Conservation (phyloP, 2,113 vertebrate species). For the Mobula birostris region DNA sequence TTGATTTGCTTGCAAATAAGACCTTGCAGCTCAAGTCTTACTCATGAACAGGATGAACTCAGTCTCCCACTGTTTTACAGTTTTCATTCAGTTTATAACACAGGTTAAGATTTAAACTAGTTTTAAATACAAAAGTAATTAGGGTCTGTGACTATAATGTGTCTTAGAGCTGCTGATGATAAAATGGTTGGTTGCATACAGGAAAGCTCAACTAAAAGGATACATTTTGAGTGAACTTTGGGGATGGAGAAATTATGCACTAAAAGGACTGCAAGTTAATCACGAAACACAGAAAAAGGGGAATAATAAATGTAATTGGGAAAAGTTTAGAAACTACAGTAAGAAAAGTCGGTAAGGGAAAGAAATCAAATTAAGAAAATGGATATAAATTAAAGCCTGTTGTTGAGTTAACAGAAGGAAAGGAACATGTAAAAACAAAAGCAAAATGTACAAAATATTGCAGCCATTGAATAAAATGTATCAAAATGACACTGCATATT, state of each 20-base stretch:
- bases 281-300: not conserved
- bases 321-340: not conserved
- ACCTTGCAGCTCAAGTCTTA: slow-evolving; percentile 31
- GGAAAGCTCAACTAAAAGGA: not conserved
- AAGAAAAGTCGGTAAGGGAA: not conserved
- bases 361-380: not conserved
- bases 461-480: not conserved
- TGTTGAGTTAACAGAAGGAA: not conserved
- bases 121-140: slow-evolving; percentile 28
- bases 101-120: slow-evolving; percentile 12
- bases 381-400: not conserved
- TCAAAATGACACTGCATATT: not conserved
- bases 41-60: slow-evolving; percentile 20
- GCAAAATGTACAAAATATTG: no score
- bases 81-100: slow-evolving; percentile 20
- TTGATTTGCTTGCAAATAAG: slow-evolving; percentile 35
- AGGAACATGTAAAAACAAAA: not conserved
- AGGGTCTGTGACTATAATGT: not conserved
- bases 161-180: not conserved
- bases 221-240: not conserved
- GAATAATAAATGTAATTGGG: not conserved
- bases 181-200: not conserved
- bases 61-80: slow-evolving; percentile 24
- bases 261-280: not conserved
- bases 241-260: not conserved